Percentiles rank a stretch among this genome's conserved stretches.
Conservation (phyloP, 2,113 vertebrate species). For the Prunella fulvescens region DNA sequence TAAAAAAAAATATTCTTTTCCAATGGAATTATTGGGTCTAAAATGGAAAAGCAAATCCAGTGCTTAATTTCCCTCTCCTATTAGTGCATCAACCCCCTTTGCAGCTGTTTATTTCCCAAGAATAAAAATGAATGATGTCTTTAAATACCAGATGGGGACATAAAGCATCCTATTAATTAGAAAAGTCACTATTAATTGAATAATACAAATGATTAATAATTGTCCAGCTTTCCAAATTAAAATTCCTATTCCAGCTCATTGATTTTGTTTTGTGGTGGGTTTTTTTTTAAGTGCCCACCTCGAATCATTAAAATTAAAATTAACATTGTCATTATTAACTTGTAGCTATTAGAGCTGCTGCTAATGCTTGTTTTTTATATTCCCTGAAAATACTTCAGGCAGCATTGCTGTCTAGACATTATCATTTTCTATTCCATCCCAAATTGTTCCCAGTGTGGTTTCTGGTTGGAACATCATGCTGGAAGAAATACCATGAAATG, state of each 20-base stretch:
- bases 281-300: neutral
- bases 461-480: neutral
- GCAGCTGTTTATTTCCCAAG: neutral
- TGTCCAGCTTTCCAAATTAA: neutral
- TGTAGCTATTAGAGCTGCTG: neutral
- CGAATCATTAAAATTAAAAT: neutral
- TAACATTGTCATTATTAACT: neutral
- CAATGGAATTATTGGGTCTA: too few species aligned
- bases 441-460: slow-evolving; percentile 47
- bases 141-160: neutral
- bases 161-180: neutral
- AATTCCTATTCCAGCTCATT: neutral
- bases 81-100: neutral
- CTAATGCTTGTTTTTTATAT: neutral
- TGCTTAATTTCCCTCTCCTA: neutral
- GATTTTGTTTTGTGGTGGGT: neutral
- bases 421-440: neutral
- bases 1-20: too few species aligned
- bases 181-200: neutral
- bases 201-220: neutral
- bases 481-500: slow-evolving; percentile 14
- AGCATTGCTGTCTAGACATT: slow-evolving; percentile 30
- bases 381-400: slow-evolving; percentile 12
- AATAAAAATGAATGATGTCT: neutral
- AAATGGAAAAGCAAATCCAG: too few species aligned